Percentiles rank a stretch among this genome's conserved stretches.
phyloP scores from a whole-genome alignment of 2,797 vertebrate species.

The Spondyliosoma cantharus region DNA sequence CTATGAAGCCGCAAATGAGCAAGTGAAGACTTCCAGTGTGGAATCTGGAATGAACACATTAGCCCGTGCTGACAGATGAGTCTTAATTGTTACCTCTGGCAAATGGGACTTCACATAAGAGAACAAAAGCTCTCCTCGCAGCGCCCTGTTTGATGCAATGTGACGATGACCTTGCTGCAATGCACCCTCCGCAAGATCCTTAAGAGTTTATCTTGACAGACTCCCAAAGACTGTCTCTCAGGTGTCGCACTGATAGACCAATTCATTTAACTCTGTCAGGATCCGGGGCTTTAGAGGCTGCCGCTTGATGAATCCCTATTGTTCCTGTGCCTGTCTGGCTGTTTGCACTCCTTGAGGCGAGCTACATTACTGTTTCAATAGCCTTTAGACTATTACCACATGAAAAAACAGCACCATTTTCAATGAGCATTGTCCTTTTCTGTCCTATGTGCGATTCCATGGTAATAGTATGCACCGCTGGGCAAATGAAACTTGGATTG shows the following conservation, averaged over 20 bases:
- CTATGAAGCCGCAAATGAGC: slow-evolving; percentile 65
- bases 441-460: slow-evolving; percentile 35
- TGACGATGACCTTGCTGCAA: slow-evolving; percentile 84
- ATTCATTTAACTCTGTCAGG: slow-evolving; percentile 83
- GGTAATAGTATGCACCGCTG: slow-evolving; percentile 21
- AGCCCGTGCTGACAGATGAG: slow-evolving; percentile 80
- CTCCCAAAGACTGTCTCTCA: slow-evolving; percentile 80
- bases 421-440: slow-evolving; percentile 38
- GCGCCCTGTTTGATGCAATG: slow-evolving; percentile 80
- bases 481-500: slow-evolving; percentile 18
- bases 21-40: slow-evolving; percentile 53
- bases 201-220: slow-evolving; percentile 80
- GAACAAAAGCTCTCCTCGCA: slow-evolving; percentile 78
- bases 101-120: slow-evolving; percentile 76
- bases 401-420: slow-evolving; percentile 26
- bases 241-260: slow-evolving; percentile 81
- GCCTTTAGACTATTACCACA: slow-evolving; percentile 62
- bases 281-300: slow-evolving; percentile 73
- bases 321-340: slow-evolving; percentile 68
- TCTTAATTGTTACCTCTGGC: slow-evolving; percentile 85
- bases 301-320: slow-evolving; percentile 77
- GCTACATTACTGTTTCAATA: slow-evolving; percentile 70
- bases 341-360: slow-evolving; percentile 71
- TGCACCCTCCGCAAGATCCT: slow-evolving; percentile 75
- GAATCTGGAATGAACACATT: slow-evolving; percentile 77